Evolutionary conservation across 37 sponge, comb jelly and placozoan genomes (phyloP).

Genomic region (Diacarnus erythraeanus): DNA sequence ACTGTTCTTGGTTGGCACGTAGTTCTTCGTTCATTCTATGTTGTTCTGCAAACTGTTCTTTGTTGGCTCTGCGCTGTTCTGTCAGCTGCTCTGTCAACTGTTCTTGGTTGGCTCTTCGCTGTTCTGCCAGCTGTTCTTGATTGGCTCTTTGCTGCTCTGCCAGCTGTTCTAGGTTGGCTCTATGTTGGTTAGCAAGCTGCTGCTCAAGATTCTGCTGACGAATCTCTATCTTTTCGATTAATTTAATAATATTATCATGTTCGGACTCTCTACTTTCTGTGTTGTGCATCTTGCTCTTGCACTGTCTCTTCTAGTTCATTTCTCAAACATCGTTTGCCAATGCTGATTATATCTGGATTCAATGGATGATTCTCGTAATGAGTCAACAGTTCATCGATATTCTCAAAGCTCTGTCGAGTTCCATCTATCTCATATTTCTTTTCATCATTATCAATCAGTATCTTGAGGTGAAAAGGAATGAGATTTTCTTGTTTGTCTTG

Average conservation of each 20-base stretch:
- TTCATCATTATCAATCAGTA: background rate
- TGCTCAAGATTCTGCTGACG: too few relatives aligned
- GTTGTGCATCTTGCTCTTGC: too few relatives aligned
- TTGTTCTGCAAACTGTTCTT: too few relatives aligned
- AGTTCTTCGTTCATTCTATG: too few relatives aligned
- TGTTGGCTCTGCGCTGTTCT: too few relatives aligned
- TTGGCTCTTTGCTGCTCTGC: background rate
- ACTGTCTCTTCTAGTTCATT: too few relatives aligned
- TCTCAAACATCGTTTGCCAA: background rate
- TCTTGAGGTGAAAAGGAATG: background rate
- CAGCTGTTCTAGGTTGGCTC: background rate
- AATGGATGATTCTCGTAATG: background rate
- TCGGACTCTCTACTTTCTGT: too few relatives aligned
- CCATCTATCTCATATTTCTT: background rate
- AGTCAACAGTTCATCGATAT: background rate
- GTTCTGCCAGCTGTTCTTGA: background rate
- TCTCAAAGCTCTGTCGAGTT: background rate
- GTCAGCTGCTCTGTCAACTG: too few relatives aligned
- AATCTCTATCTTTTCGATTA: too few relatives aligned
- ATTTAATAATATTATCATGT: too few relatives aligned
- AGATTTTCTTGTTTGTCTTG: background rate
- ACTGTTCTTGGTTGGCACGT: too few relatives aligned
- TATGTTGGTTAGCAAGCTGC: too few relatives aligned
- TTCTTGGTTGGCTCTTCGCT: background rate
- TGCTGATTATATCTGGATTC: background rate